Percentiles rank a stretch among this genome's conserved stretches.
Evolutionary conservation across 1,140 invertebrate genomes (phyloP).

Genomic region (Andricus grossulariae): DNA sequence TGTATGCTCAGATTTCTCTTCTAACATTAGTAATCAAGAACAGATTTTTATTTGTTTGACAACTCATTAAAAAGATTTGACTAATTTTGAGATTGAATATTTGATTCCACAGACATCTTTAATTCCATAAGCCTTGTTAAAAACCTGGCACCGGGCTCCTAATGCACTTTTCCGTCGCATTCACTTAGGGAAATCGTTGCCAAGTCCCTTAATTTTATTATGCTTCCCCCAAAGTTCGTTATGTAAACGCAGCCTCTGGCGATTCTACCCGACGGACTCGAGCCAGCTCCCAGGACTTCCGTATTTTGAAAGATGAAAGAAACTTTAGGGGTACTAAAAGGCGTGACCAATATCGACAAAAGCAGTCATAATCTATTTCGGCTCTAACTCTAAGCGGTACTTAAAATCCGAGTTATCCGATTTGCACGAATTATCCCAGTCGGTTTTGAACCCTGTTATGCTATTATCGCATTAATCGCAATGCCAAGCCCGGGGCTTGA

Average conservation of each 20-base stretch:
- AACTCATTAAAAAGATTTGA: no score
- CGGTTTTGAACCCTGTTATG: constrained; percentile 28
- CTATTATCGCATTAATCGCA: constrained; percentile 38
- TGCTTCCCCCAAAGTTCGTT: no score
- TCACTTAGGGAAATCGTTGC: no score
- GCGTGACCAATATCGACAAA: constrained; percentile 31
- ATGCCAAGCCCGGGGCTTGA: not conserved
- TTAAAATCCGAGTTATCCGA: constrained; percentile 33
- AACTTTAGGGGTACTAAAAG: constrained; percentile 21
- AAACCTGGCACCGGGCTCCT: no score
- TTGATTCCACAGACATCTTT: no score
- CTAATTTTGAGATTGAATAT: no score
- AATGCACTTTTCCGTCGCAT: no score
- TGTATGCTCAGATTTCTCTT: no score
- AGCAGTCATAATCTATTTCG: constrained; percentile 12
- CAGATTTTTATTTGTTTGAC: no score
- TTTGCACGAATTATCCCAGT: constrained; percentile 31
- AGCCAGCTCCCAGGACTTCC: not conserved
- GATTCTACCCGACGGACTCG: not conserved
- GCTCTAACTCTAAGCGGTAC: constrained; percentile 28
- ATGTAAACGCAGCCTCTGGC: not conserved
- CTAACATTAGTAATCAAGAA: no score
- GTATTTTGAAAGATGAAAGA: constrained; percentile 9
- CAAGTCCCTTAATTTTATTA: no score
- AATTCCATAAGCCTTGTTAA: no score